A percentile compares a stretch with the other conserved stretches of the same genome.
Evolutionary conservation across 2,113 vertebrate genomes (phyloP).

Genomic region (Hydrolagus affinis): DNA sequence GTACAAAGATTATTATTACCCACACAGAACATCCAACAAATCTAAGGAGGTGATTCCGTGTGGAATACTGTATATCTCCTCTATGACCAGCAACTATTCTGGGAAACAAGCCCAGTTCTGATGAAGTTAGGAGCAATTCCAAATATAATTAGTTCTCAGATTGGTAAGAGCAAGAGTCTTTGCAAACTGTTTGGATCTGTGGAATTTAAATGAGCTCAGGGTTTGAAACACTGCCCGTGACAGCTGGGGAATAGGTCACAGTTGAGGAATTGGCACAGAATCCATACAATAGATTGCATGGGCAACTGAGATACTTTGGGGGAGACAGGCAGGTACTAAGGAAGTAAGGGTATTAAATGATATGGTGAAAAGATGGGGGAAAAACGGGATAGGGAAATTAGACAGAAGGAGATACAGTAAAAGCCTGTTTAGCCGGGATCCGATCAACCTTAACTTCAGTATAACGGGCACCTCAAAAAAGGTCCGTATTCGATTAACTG

Average conservation of each 20-base stretch:
- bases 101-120: neutral
- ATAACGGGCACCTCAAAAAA: no score
- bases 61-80: no score
- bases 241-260: neutral
- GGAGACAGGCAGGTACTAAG: neutral
- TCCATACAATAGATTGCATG: neutral
- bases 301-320: neutral
- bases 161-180: conserved; percentile 34
- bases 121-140: conserved; percentile 16
- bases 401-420: no score
- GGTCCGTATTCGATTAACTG: no score
- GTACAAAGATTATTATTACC: no score
- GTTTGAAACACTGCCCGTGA: neutral
- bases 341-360: neutral
- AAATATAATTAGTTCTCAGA: conserved; percentile 45
- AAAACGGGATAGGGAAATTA: no score
- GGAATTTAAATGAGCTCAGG: neutral
- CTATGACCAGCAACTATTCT: neutral
- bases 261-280: neutral
- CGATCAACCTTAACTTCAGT: no score
- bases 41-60: no score
- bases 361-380: neutral
- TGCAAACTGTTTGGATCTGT: conserved; percentile 32
- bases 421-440: no score
- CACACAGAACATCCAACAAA: no score